Base-by-base conservation (phyloP, 2,797 vertebrate species). In the Falco novaeseelandiae region DNA sequence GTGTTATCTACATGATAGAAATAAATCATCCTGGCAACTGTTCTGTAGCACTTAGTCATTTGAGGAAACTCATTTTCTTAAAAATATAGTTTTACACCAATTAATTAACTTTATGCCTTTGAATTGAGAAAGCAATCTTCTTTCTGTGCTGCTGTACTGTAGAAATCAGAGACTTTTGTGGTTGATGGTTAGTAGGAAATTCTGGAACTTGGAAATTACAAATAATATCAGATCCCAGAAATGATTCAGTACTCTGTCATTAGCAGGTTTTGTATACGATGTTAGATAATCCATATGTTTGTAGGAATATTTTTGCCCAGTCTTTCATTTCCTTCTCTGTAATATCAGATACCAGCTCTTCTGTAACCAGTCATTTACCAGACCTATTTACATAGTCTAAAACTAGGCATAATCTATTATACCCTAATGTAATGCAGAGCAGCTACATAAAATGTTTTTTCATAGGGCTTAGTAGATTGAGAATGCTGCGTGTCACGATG, bases 301-400 rank as follows among this genome's bases (percentile, higher is more conserved):
- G 13, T 26, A 51, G 3, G 36, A 84, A 48, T 91, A 20, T 14
- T 87, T 95, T 93, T 26, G 20, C 52, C 44, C 34, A 42, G 20
- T 57, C 59, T 95, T 94, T 93, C 79, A 87, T 94, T 96, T 94
- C 65, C 32, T 82, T 91, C 90, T 87, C 51, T 86, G 17, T 71
- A 89, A 91, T 87, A 95, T 13, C 52, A 85, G 32, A 69, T 77
- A 87, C 42, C 27, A 83, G 11, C 38, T 89, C 26, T 25, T 86
- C 69, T 83, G 49, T 63, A 93, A 93, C 46, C 66, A 80, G 51
- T 83, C 7, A 6, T 90, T 95, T 85, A 81, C 91, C 46, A 89
- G 67, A 21, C 23, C 40, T 82, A 86, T 93, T 91, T 89, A 46
- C 78, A 92, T 82, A 89, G 59, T 15, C 80, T 80, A 94, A 95